Evolutionary conservation across 92 coral and sea anemone genomes (phyloP).

Genomic region (Meandrina meandrites): DNA sequence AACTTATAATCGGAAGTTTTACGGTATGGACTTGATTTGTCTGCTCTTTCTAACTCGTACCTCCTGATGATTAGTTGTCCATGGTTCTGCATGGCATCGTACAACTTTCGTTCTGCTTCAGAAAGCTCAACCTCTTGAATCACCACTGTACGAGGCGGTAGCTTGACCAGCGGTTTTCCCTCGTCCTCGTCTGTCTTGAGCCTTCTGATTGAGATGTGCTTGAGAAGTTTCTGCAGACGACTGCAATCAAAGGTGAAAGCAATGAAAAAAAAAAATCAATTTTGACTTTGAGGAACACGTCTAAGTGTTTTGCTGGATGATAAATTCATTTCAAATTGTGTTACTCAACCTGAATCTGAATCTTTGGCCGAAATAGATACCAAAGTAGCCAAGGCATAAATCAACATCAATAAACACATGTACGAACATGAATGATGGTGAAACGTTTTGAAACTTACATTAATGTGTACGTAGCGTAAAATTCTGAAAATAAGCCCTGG

Average conservation of each 20-base stretch:
- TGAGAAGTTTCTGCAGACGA: constrained; percentile 80
- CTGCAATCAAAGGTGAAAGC: constrained; percentile 20
- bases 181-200: constrained; percentile 77
- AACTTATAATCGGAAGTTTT: too few species aligned
- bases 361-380: background rate
- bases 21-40: too few species aligned
- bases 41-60: constrained; percentile 22
- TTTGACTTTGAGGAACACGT: background rate
- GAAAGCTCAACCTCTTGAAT: constrained; percentile 82
- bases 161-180: constrained; percentile 65
- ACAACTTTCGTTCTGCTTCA: constrained; percentile 61
- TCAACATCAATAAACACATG: too few species aligned
- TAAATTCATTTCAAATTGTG: too few species aligned
- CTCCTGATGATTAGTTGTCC: constrained; percentile 69
- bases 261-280: background rate
- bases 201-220: constrained; percentile 78
- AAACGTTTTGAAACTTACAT: too few species aligned
- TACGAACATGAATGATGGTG: too few species aligned
- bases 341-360: too few species aligned
- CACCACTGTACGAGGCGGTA: constrained; percentile 77
- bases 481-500: too few species aligned
- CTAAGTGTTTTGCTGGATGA: background rate
- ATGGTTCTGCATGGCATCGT: constrained; percentile 70
- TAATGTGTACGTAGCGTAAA: too few species aligned
- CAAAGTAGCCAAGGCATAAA: too few species aligned